Percentiles rank a stretch among this genome's conserved stretches.
Evolutionary conservation across 1,140 invertebrate species (phyloP).

Genomic region (Trichogramma pretiosum): DNA sequence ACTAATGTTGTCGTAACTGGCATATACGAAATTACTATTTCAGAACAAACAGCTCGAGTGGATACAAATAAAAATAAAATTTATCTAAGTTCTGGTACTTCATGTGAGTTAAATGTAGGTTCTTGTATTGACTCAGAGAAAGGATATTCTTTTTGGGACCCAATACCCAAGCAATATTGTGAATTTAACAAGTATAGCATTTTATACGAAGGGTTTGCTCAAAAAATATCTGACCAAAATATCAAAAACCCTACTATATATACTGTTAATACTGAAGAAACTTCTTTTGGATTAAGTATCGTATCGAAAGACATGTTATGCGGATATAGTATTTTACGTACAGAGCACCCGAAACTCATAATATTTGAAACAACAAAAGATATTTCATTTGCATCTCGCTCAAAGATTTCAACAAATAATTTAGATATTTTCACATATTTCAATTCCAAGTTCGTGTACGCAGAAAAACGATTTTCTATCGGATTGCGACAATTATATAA

Average conservation of each 20-base stretch:
- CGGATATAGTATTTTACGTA: neutral
- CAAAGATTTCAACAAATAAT: neutral
- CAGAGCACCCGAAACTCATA: neutral
- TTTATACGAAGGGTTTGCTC: no score
- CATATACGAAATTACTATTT: neutral
- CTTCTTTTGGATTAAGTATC: neutral
- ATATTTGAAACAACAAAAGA: neutral
- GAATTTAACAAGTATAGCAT: no score
- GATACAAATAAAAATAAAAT: no score
- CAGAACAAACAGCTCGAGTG: neutral
- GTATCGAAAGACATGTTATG: neutral
- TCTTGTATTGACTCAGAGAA: neutral
- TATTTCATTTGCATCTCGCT: neutral
- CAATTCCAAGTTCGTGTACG: neutral
- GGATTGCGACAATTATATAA: neutral
- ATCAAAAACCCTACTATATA: no score
- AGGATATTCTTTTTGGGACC: no score
- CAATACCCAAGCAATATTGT: neutral
- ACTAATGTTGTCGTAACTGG: neutral
- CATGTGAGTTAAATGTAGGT: neutral
- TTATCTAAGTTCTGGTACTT: no score
- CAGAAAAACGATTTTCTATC: neutral
- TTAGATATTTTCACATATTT: constrained; percentile 1
- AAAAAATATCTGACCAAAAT: no score
- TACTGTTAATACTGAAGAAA: neutral